phyloP scores from a whole-genome alignment of 30 jellyfish, hydroid and myxozoan species.

The Chrysaora quinquecirrha region DNA sequence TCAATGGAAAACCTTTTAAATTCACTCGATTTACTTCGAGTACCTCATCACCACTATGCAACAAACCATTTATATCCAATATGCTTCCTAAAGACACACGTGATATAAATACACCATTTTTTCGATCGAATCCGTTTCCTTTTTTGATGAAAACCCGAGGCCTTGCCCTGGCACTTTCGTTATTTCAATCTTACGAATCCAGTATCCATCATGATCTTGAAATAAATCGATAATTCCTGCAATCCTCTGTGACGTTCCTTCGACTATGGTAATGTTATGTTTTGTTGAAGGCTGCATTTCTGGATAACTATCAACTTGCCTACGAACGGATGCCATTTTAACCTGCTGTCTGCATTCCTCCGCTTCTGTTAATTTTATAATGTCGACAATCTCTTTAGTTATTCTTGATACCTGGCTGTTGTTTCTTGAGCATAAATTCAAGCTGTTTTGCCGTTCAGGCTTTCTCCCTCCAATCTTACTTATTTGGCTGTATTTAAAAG shows the following conservation, averaged over 20 bases:
- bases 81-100: conserved; percentile 93
- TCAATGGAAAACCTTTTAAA: conserved; percentile 72
- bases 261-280: conserved; percentile 22
- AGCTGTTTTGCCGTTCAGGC: neutral
- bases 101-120: conserved; percentile 89
- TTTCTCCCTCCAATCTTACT: neutral
- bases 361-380: conserved; percentile 43
- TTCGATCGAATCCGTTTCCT: conserved; percentile 90
- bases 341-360: conserved; percentile 38
- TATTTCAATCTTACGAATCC: conserved; percentile 82
- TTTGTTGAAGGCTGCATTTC: neutral
- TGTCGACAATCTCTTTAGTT: conserved; percentile 46
- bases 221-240: conserved; percentile 81
- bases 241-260: conserved; percentile 59
- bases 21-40: conserved; percentile 75
- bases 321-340: conserved; percentile 29
- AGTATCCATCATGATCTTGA: conserved; percentile 73
- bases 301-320: neutral
- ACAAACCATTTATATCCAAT: conserved; percentile 71
- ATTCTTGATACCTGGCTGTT: conserved; percentile 18
- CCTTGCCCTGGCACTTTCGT: conserved; percentile 91
- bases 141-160: conserved; percentile 84
- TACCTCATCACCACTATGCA: conserved; percentile 95
- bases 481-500: conserved; percentile 29
- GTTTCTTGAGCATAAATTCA: conserved; percentile 1